Conservation (phyloP, 2,797 vertebrate species). For the Alcedo atthis region DNA sequence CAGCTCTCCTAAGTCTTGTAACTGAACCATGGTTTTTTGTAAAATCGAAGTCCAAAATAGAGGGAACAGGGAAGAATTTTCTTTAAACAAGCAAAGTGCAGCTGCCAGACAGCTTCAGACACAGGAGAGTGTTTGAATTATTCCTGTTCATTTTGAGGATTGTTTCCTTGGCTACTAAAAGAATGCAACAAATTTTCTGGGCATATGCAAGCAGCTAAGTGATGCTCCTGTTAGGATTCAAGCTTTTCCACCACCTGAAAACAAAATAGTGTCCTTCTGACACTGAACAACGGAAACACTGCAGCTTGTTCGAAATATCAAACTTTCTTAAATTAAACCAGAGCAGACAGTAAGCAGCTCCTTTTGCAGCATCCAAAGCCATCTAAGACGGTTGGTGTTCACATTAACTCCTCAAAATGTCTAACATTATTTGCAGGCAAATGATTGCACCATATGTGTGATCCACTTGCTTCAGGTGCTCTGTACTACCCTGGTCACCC, state of each 20-base stretch:
- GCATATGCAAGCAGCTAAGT: neutral
- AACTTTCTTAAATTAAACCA: neutral
- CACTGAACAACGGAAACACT: neutral
- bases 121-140: neutral
- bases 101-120: neutral
- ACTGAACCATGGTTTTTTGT: neutral
- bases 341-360: neutral
- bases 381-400: neutral
- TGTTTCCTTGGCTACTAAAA: conserved; percentile 22
- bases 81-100: neutral
- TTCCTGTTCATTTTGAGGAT: neutral
- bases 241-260: neutral
- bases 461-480: neutral
- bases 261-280: neutral
- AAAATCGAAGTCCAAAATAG: neutral
- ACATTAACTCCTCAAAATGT: neutral
- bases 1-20: neutral
- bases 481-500: neutral
- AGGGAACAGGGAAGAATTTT: neutral
- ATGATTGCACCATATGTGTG: neutral
- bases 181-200: neutral
- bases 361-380: neutral
- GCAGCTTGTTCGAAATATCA: neutral
- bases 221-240: neutral
- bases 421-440: neutral